Evolutionary conservation across 2,113 vertebrate genomes (phyloP), one percentile per base, ranked within the genome.

Genomic region (Ornithorhynchus anatinus): DNA sequence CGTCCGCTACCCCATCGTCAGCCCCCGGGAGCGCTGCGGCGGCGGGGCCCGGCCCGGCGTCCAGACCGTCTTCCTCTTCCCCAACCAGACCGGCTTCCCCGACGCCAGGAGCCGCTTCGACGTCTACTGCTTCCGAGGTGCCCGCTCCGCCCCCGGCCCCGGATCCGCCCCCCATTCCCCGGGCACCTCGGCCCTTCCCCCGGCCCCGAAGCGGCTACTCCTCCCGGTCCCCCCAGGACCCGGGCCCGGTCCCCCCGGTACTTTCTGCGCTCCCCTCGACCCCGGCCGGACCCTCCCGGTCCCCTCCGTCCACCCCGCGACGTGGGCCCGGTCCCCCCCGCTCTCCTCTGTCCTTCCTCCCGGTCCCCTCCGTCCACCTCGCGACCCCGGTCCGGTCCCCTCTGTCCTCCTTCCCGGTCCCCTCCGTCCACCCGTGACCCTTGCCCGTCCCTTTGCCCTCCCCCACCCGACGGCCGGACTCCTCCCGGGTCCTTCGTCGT

Each of bases 71-170:
- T 99, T 97, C 84, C 91, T 89, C 15, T 95, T 94, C 87, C 94
- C 91, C 45, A 98, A 99, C 89, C 97, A 97, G 93, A 98, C 96
- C 0, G 96, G 96, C 29, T 98, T 98, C 81, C 97, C 96, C 1
- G 94, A 95, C 29, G 86, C 89, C 8, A 77, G 89, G 58, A 92
- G 90, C 68, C 92, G 60, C 45, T 95, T 97, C 36, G 95, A 96
- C 1, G 96, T 94, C 7, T 99, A 96, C 82, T 99, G 98, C 83
- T 98, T 97, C 64, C 91, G 84, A 95, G 93, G 97, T 98, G 90
- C 91, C 85, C 19, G 5, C 2, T 11, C 27, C 59, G 36, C 32
- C 12, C 23, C 14, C n/a, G n/a, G n/a, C n/a, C 14, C 25, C 29
- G 10, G 23, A 13, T 27, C 45, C 29, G 45, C 7, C 4, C 10